Percentiles rank a stretch among this genome's conserved stretches.
These are phyloP conservation scores for Callosobruchus maculatus DNA, from an alignment of 2,888 invertebrate species.

Conservation along the genomic window DNA sequence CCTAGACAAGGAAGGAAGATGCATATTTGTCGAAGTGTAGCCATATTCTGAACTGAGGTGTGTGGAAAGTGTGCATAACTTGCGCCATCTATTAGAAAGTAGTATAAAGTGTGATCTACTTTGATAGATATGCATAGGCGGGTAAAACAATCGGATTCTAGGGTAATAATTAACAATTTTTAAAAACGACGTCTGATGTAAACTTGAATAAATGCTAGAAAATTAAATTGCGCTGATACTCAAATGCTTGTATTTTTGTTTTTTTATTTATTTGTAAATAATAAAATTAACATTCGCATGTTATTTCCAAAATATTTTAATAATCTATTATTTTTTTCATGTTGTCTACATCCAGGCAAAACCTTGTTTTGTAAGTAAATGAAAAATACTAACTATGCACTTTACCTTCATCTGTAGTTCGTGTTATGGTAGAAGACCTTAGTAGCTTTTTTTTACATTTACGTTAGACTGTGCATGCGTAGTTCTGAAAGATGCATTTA, in stretches of 20 bases:
- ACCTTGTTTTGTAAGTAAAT: slow-evolving; percentile 36
- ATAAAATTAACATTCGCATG: neutral
- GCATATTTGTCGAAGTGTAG: neutral
- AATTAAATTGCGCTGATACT: neutral
- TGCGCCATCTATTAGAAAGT: neutral
- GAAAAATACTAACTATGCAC: neutral
- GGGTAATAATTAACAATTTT: too few species aligned
- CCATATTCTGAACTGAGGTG: neutral
- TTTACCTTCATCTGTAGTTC: neutral
- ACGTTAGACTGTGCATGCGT: too few species aligned
- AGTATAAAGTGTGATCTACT: neutral
- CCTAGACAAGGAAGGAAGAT: slow-evolving; percentile 73
- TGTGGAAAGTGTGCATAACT: neutral
- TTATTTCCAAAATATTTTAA: neutral
- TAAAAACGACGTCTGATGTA: too few species aligned
- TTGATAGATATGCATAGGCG: neutral
- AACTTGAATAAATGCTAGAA: too few species aligned
- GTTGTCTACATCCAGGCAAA: slow-evolving; percentile 30
- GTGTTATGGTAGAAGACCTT: neutral
- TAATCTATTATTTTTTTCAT: slow-evolving; percentile 14
- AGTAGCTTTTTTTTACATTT: neutral
- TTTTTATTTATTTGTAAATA: too few species aligned
- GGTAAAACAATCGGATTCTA: neutral
- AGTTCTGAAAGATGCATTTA: too few species aligned
- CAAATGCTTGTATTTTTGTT: neutral